Base-by-base conservation (phyloP, 35 echinoderm and acorn worm genomes). In the Hemicentrotus pulcherrimus region DNA sequence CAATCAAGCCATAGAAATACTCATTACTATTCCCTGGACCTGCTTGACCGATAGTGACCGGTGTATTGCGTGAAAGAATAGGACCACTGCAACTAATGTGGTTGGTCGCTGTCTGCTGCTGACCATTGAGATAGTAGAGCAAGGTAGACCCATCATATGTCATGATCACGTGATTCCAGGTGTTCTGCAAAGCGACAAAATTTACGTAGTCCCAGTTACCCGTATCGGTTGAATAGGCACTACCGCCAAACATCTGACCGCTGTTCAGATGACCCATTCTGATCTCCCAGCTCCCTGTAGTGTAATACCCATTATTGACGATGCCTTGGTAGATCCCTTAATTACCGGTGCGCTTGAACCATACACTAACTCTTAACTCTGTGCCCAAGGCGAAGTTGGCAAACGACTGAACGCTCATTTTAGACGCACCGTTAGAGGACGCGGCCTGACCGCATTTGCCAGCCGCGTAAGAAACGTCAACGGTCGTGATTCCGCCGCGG, bases 281-380 rank as follows among this genome's bases (percentile, higher is more conserved):
- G 55, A 98, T 98, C 92, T 98, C 97, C 97, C 97, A 98, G 88
- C 96, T 96, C 2, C 97, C 97, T 6, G 46, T 88, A 24, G 61
- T 86, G 88, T 94, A 59, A 91, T 98, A 98, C 13, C 97, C 97
- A 94, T 96, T 98, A 47, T 94, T 94, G 52, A 94, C 94, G 59
- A 94, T 86, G 60, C 94, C 46, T 4, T 96, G 96, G 88, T 94
- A 35, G 14, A 95, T 94, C 22, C 94, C 93, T 91, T 32, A 52
- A 9, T 31, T 46, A 92, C 24, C 94, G n/a, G 94, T 94, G 24
- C 94, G 50, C 58, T 86, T 71, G 61, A 94, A 94, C 94, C 94
- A 94, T 13, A 94, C 94, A 59, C 94, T 94, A 31, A 94, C 94
- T 14, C 59, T 85, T 65, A 94, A 94, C 70, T 94, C 24, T 4